Conservation (phyloP, 1,140 invertebrate species). For the Oppia nitens region DNA sequence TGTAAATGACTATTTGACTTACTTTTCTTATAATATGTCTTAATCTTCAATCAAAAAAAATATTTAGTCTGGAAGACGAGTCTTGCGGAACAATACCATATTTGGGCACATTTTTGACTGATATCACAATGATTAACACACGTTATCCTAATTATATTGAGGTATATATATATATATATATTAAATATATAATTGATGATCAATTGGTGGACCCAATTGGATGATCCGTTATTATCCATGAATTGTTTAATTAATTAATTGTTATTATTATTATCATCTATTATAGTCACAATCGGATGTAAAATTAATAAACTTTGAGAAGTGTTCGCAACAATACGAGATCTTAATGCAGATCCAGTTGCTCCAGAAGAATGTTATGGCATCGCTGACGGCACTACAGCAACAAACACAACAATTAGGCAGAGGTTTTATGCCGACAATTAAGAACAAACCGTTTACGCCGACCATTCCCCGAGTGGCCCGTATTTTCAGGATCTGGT, state of each 20-base stretch:
- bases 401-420: slow-evolving; percentile 13
- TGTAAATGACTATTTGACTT: too few relatives aligned
- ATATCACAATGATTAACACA: slow-evolving; percentile 96
- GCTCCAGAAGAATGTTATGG: slow-evolving; percentile 45
- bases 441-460: slow-evolving; percentile 8
- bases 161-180: background rate
- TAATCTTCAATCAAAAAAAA: background rate
- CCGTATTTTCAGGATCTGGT: slow-evolving; percentile 17
- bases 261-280: background rate
- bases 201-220: too few relatives aligned
- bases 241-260: background rate
- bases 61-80: slow-evolving; percentile 15
- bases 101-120: slow-evolving; percentile 91
- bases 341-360: slow-evolving; percentile 89
- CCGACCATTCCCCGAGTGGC: slow-evolving; percentile 16
- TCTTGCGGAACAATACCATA: slow-evolving; percentile 81
- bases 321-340: slow-evolving; percentile 94
- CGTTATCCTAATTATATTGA: slow-evolving; percentile 35
- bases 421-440: background rate
- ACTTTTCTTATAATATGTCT: background rate
- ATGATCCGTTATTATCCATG: too few relatives aligned
- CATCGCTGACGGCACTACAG: slow-evolving; percentile 11
- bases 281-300: slow-evolving; percentile 27
- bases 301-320: slow-evolving; percentile 94
- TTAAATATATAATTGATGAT: background rate